Percentiles rank a stretch among this genome's conserved stretches.
These are phyloP conservation scores for Acrocephalus arundinaceus DNA, from an alignment of 2,113 vertebrate genomes.

Conservation along the genomic window DNA sequence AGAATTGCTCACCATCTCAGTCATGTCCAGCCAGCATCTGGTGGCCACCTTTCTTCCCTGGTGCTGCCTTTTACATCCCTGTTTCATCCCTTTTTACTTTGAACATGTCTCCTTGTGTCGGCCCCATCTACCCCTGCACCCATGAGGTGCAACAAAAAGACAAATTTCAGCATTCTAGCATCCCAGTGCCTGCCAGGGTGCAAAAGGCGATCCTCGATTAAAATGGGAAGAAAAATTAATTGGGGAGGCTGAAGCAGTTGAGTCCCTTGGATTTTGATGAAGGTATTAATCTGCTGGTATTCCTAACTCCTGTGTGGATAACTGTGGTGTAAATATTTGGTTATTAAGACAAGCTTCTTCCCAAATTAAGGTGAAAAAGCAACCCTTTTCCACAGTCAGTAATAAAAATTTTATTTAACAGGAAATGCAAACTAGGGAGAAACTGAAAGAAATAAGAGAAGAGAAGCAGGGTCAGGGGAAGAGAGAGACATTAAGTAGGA, in stretches of 20 bases:
- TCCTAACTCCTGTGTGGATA: not conserved
- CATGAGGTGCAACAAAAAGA: not conserved
- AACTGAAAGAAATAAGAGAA: not conserved
- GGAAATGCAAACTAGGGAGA: not conserved
- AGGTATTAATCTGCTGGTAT: not conserved
- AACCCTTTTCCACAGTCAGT: no score
- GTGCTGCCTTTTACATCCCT: not conserved
- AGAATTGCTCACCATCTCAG: not conserved
- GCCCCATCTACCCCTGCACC: not conserved
- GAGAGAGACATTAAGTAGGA: not conserved
- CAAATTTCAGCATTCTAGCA: not conserved
- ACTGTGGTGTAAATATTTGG: no score
- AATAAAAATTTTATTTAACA: not conserved
- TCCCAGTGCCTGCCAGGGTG: not conserved
- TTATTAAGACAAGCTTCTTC: not conserved
- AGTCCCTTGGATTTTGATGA: not conserved
- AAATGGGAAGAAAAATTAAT: not conserved
- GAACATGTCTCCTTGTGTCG: not conserved
- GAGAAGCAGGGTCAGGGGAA: not conserved
- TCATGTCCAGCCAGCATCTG: not conserved
- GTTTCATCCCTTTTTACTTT: not conserved
- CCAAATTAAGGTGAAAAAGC: not conserved
- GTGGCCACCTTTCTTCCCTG: not conserved
- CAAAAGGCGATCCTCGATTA: not conserved
- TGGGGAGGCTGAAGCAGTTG: not conserved